phyloP scores from a whole-genome alignment of 2,888 invertebrate genomes.

The Eupithecia vulgata region DNA sequence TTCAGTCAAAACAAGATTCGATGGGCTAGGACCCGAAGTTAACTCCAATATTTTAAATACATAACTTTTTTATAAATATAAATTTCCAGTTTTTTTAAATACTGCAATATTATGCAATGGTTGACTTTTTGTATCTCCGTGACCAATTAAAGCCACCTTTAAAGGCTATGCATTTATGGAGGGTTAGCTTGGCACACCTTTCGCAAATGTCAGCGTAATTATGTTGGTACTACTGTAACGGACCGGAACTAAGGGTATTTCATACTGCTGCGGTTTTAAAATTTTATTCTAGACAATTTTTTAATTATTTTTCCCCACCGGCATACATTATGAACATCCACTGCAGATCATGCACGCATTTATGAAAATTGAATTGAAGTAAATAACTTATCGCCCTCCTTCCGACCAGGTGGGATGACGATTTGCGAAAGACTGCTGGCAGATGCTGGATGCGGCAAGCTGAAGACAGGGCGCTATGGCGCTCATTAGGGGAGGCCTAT shows the following conservation, averaged over 20 bases:
- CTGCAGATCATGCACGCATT: too few relatives aligned
- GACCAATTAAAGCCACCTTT: slow-evolving; percentile 11
- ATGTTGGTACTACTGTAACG: slow-evolving; percentile 22
- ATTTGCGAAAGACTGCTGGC: too few relatives aligned
- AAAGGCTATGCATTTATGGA: slow-evolving; percentile 9
- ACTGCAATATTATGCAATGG: slow-evolving; percentile 6
- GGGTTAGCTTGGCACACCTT: slow-evolving; percentile 25
- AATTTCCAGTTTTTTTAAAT: not conserved
- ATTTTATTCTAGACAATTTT: not conserved
- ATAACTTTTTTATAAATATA: not conserved
- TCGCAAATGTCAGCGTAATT: slow-evolving; percentile 33
- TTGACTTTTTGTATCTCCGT: slow-evolving; percentile 5
- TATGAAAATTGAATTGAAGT: too few relatives aligned
- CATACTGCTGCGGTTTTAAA: not conserved
- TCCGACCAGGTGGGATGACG: too few relatives aligned
- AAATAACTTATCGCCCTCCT: too few relatives aligned
- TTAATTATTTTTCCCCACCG: not conserved
- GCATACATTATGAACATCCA: not conserved
- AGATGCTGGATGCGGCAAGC: too few relatives aligned
- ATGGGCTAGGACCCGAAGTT: not conserved
- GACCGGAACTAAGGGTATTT: slow-evolving; percentile 16
- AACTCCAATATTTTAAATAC: not conserved
- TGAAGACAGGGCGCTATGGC: too few relatives aligned
- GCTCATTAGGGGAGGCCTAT: too few relatives aligned
- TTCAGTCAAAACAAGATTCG: not conserved